Base-by-base conservation (phyloP, 2,888 invertebrate genomes). In the Drosophila nigritarsus region DNA sequence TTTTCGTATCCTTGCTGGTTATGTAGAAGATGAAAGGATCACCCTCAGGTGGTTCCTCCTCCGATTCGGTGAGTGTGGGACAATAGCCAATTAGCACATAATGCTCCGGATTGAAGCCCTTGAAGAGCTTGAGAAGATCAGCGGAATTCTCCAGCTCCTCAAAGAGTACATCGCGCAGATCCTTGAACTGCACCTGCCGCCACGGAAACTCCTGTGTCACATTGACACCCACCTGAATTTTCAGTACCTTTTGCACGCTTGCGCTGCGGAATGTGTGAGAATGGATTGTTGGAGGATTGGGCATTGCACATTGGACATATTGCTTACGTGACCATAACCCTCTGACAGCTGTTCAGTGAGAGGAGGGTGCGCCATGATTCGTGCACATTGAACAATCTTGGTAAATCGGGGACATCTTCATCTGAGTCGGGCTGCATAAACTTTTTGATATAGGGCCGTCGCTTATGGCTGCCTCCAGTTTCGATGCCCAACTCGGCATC, bases 131-230 rank as follows among this genome's bases (percentile, higher is more conserved):
- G 68, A 91, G 92, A 8, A 95, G 65, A 4, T 91, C 78, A 29
- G 91, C 93, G 36, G 94, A 93, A 65, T 94, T 94, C 0, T 94
- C 94, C 1, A 93, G 73, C 73, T 94, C 87, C 36, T 92, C 91
- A 30, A 92, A 89, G 5, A 97, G 94, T 61, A 94, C 94, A 81
- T 96, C 96, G 58, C 95, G 93, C 2, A 97, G 93, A 51, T 94
- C 93, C 38, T 94, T 94, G 91, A 95, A 96, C 27, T 93, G 93
- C 0, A 96, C 93, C 70, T 93, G 94, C 72, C 95, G 95, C 96
- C 96, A 97, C 0, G 97, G 96, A 84, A 94, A 95, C 90, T 97
- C 96, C 24, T 95, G 94, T 1, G 95, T 96, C 0, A 97, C 94
- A 87, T 96, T 94, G 42, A 94, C 93, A 1, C 96, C 97, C 49